Conservation (phyloP, 2,888 invertebrate species). For the Dryocosmus kuriphilus region DNA sequence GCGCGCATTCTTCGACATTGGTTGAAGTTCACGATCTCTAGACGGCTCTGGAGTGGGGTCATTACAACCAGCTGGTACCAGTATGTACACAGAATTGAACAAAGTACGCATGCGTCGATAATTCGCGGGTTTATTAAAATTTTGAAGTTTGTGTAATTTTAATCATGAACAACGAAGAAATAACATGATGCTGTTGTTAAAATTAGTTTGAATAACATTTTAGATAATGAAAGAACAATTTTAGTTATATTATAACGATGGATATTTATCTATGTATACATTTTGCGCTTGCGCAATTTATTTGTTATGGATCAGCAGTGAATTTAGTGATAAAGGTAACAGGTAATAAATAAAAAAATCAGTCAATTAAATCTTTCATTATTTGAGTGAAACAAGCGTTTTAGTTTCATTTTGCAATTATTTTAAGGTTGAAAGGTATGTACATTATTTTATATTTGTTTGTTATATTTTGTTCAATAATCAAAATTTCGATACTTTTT, state of each 20-base stretch:
- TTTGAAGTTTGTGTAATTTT: neutral
- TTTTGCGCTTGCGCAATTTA: neutral
- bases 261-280: no score
- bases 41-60: no score
- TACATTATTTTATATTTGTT: neutral
- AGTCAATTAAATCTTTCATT: neutral
- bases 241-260: neutral
- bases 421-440: neutral
- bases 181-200: no score
- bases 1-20: no score
- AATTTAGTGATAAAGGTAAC: no score
- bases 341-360: no score
- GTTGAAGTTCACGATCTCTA: no score
- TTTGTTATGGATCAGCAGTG: neutral
- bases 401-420: constrained; percentile 1
- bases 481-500: neutral
- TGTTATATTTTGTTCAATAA: neutral
- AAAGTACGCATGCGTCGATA: neutral
- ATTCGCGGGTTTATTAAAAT: constrained; percentile 13
- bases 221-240: neutral
- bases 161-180: no score
- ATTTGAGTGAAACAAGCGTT: neutral
- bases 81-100: neutral
- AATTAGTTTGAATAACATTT: neutral
- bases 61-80: no score